Base-by-base conservation (phyloP, 2,888 invertebrate genomes). In the Trichopoda pennipes region DNA sequence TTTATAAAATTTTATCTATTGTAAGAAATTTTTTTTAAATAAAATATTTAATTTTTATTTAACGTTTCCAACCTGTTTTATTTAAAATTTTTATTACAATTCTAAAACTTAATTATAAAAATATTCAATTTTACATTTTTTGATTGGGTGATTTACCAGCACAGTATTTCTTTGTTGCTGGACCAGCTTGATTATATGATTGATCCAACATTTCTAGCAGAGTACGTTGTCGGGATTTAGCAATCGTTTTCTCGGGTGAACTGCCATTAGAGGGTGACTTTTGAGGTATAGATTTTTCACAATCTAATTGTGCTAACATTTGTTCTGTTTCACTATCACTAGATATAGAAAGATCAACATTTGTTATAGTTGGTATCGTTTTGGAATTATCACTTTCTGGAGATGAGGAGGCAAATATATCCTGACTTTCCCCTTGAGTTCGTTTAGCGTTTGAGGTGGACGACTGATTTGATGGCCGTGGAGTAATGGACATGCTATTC, bases 151-250 rank as follows among this genome's bases (percentile, higher is more conserved):
- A 70, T 66, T 78, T 78, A 60, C n/a, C 66, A 70, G 58, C 38
- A 66, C 82, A 82, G 17, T 66, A 76, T 72, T 79, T 79, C 42
- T 82, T 82, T 21, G 61, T 72, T 14, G 82, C 75, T 55, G 82
- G 82, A 76, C 82, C 79, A 28, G 75, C 49, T 79, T 82, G 79
- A 70, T 72, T 82, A 76, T 82, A 82, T 61, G 79, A 72, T 2
- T 86, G 85, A 79, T 91, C 91, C 49, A 91, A 86, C 91, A 91
- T 90, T 56, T 91, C 91, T 49, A 91, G 83, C 19, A 91, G 84
- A 0, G 89, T 86, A 73, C 87, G 84, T 75, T 91, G 90, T 0
- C 89, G 86, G 60, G 81, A 70, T 70, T 86, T 84, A 53, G 81
- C 51, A 19, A 12, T 74, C 19, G 69, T 56, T 42, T 63, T 63